A percentile compares a stretch with the other conserved stretches of the same genome.
phyloP scores from a whole-genome alignment of 2,797 vertebrate species.

The Halcyon leucocephala region DNA sequence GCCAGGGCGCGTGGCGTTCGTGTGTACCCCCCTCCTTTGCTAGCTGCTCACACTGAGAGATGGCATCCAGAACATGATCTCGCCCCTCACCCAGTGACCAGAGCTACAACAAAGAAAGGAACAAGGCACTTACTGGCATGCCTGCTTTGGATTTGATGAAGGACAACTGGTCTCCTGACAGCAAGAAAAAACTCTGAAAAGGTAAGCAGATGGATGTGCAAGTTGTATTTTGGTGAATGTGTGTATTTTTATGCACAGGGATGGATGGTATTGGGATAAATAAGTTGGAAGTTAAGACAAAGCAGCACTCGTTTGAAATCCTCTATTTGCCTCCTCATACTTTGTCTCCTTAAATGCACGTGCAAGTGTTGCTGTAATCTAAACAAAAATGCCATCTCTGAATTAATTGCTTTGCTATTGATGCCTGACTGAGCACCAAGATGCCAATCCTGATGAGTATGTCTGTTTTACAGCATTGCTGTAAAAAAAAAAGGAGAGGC shows the following conservation, averaged over 20 bases:
- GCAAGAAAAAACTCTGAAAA: not conserved
- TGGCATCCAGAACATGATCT: constrained; percentile 93
- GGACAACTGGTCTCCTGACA: not conserved
- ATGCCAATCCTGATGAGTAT: not conserved
- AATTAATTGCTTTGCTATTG: not conserved
- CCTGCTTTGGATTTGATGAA: not conserved
- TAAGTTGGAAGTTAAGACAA: not conserved
- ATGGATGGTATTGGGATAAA: not conserved
- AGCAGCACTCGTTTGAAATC: not conserved
- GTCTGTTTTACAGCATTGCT: not conserved
- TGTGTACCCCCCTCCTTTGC: constrained; percentile 85
- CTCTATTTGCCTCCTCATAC: not conserved
- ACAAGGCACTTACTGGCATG: not conserved
- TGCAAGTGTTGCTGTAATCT: not conserved
- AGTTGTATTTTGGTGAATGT: not conserved
- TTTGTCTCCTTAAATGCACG: not conserved
- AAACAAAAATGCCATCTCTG: not conserved
- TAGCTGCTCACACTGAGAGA: constrained; percentile 95
- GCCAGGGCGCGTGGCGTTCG: constrained; percentile 91
- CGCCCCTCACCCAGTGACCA: constrained; percentile 90
- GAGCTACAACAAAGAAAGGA: constrained; percentile 70
- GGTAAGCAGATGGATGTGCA: not conserved
- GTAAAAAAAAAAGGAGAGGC: not conserved
- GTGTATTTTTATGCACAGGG: not conserved
- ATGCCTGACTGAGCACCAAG: not conserved